Conservation (phyloP, 2,113 vertebrate species). For the Anoplopoma fimbria region DNA sequence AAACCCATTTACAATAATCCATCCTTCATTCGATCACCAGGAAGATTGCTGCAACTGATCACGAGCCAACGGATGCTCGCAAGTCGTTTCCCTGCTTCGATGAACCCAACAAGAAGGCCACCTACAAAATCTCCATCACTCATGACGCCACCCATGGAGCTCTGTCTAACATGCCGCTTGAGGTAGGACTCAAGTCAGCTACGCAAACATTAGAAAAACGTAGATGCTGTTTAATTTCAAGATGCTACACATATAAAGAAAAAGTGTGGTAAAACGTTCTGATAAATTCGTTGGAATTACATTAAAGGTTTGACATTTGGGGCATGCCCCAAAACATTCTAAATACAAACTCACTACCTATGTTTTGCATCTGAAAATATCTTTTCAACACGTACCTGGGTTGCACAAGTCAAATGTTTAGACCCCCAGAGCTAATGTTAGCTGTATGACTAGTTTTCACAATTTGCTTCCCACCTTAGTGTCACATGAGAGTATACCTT, state of each 20-base stretch:
- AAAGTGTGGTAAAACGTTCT: no score
- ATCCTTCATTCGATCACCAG: slow-evolving; percentile 78
- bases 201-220: not conserved
- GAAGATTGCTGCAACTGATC: slow-evolving; percentile 97
- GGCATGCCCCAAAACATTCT: not conserved
- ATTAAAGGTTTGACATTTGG: not conserved
- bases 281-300: not conserved
- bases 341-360: no score
- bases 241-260: not conserved
- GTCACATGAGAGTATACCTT: not conserved
- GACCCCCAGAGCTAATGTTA: no score
- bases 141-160: slow-evolving; percentile 81
- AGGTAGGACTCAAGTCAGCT: slow-evolving; percentile 78
- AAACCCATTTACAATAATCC: slow-evolving; percentile 23
- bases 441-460: no score
- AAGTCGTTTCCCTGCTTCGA: slow-evolving; percentile 99
- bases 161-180: slow-evolving; percentile 93
- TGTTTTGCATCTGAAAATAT: no score
- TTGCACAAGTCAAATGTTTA: no score
- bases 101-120: slow-evolving; percentile 98
- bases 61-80: slow-evolving; percentile 96
- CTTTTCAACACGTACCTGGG: no score
- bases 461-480: not conserved
- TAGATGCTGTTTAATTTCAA: not conserved
- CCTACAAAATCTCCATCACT: slow-evolving; percentile 90